Conservation (phyloP, 2,797 vertebrate genomes). For the Leuciscus waleckii region DNA sequence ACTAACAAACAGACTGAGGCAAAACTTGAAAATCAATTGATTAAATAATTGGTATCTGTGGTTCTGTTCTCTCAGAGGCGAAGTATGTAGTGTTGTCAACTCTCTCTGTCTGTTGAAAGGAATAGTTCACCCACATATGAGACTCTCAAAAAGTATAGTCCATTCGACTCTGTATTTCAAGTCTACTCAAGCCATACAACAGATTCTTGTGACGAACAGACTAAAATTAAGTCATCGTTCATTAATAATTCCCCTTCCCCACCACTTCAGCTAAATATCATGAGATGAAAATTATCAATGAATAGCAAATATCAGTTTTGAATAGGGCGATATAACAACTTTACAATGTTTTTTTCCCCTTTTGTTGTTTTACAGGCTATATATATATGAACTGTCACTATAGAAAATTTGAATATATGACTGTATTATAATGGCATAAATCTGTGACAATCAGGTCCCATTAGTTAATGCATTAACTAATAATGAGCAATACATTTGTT, state of each 20-base stretch:
- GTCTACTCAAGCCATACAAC: not conserved
- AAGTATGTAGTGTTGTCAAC: too few relatives aligned
- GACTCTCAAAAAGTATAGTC: conserved; percentile 20
- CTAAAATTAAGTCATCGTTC: not conserved
- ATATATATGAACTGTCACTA: not conserved
- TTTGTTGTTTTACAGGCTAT: not conserved
- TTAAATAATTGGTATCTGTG: not conserved
- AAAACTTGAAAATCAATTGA: not conserved
- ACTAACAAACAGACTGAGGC: not conserved
- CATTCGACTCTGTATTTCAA: not conserved
- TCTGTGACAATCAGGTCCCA: not conserved
- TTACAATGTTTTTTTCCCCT: not conserved
- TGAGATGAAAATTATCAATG: not conserved
- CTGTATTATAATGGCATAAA: too few relatives aligned
- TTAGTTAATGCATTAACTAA: not conserved
- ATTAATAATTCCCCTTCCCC: not conserved
- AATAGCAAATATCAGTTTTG: not conserved
- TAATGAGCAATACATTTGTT: not conserved
- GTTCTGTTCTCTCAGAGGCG: not conserved
- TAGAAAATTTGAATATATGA: not conserved
- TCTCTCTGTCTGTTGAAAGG: not conserved
- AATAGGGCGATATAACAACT: not conserved
- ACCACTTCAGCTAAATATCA: not conserved
- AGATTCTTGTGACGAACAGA: not conserved
- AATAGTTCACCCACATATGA: not conserved